phyloP scores from a whole-genome alignment of 2,113 vertebrate species.

The Ictalurus furcatus region DNA sequence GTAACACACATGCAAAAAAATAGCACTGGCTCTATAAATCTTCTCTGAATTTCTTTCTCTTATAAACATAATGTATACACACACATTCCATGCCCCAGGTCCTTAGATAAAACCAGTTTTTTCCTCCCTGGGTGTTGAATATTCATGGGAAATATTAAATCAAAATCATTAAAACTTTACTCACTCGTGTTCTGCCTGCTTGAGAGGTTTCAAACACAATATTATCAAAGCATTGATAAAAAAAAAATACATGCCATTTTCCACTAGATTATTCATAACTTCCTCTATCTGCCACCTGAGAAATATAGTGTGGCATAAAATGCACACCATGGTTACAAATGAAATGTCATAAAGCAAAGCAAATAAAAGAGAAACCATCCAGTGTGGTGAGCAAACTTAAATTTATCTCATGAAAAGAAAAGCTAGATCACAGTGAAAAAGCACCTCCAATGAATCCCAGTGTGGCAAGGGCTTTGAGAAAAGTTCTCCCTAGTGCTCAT shows the following conservation, averaged over 20 bases:
- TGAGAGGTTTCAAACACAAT: neutral
- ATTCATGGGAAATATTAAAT: neutral
- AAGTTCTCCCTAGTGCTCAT: neutral
- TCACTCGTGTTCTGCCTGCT: neutral
- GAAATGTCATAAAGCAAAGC: constrained; percentile 1
- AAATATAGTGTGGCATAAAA: neutral
- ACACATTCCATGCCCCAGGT: neutral
- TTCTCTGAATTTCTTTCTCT: neutral
- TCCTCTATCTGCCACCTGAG: neutral
- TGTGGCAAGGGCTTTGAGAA: constrained; percentile 25
- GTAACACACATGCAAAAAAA: neutral
- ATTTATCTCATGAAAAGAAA: neutral
- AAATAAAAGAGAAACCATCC: neutral
- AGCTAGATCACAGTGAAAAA: constrained; percentile 5
- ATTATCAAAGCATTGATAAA: constrained; percentile 10
- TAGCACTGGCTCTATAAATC: neutral
- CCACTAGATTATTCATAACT: neutral
- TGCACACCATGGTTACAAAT: neutral
- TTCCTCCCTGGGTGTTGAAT: neutral
- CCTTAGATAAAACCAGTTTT: neutral
- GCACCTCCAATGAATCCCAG: neutral
- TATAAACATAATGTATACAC: neutral
- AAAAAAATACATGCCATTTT: neutral
- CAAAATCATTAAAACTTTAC: neutral
- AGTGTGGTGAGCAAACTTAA: neutral